Conservation (phyloP, 30 jellyfish, hydroid and myxozoan species). For the Hydractinia echinata region DNA sequence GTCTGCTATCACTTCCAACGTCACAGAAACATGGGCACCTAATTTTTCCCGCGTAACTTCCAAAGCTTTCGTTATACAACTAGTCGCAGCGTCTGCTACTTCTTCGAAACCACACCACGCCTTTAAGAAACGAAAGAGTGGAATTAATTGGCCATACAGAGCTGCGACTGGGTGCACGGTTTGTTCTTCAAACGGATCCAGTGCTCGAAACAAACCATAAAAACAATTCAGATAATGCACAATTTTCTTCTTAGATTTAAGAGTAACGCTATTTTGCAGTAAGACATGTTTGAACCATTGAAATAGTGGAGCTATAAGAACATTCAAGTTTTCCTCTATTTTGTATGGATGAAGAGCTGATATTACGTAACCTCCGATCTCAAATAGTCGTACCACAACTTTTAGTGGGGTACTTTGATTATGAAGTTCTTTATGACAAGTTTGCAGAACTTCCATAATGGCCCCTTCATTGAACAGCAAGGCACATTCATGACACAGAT, state of each 20-base stretch:
- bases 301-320: conserved; percentile 39
- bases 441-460: conserved; percentile 32
- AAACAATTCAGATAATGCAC: conserved; percentile 53
- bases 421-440: conserved; percentile 49
- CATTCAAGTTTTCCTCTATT: conserved; percentile 41
- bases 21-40: conserved; percentile 37
- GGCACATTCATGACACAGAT: conserved; percentile 77
- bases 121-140: conserved; percentile 13
- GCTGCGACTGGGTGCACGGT: conserved; percentile 52
- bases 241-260: conserved; percentile 36
- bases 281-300: conserved; percentile 37
- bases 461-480: conserved; percentile 30
- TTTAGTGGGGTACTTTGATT: conserved; percentile 15
- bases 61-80: conserved; percentile 56
- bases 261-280: conserved; percentile 35
- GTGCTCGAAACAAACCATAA: conserved; percentile 60
- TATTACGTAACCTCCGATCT: conserved; percentile 65
- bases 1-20: conserved; percentile 35
- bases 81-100: conserved; percentile 40
- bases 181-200: conserved; percentile 48
- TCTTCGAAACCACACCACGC: conserved; percentile 27
- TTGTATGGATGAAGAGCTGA: conserved; percentile 35
- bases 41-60: conserved; percentile 75
- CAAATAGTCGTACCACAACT: conserved; percentile 54
- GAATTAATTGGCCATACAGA: conserved; percentile 31